Conservation (phyloP, 2,113 vertebrate genomes). For the Noturus placidus region DNA sequence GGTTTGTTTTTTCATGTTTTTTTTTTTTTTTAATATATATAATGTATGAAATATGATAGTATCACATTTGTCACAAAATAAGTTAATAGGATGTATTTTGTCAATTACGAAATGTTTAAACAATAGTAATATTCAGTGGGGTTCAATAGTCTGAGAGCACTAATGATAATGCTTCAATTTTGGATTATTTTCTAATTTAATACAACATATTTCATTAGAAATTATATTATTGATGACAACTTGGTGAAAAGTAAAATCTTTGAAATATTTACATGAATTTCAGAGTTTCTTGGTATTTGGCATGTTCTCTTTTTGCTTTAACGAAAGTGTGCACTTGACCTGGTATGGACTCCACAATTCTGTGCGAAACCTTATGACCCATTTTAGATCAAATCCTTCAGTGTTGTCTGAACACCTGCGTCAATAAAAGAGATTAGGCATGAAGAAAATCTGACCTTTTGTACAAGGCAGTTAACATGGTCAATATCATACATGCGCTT, state of each 20-base stretch:
- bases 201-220: background rate
- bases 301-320: background rate
- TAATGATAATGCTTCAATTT: background rate
- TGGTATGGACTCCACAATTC: background rate
- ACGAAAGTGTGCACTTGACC: background rate
- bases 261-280: background rate
- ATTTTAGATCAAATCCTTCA: background rate
- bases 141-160: background rate
- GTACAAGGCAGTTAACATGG: background rate
- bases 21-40: constrained; percentile 55
- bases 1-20: constrained; percentile 31
- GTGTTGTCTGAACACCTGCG: background rate
- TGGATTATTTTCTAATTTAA: background rate
- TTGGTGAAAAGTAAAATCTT: background rate
- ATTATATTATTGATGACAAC: background rate
- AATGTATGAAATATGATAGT: background rate
- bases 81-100: background rate
- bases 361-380: background rate
- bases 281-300: background rate
- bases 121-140: background rate
- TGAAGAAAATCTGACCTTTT: background rate
- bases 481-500: background rate
- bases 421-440: background rate
- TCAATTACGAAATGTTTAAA: background rate
- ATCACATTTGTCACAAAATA: background rate